Conservation (phyloP, 2,888 invertebrate genomes). For the Deilephila elpenor region DNA sequence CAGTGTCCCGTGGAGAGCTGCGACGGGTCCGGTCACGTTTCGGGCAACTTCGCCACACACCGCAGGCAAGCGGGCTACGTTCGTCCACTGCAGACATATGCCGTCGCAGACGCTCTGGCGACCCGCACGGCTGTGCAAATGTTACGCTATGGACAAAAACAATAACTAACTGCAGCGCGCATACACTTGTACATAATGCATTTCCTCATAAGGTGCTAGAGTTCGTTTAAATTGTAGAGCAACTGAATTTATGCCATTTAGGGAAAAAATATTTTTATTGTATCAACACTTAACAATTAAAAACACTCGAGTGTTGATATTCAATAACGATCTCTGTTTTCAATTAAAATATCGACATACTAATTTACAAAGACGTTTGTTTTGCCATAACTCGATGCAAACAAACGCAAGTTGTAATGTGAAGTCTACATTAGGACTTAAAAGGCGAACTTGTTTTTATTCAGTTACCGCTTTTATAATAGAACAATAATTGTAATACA, state of each 20-base stretch:
- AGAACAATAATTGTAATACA: neutral
- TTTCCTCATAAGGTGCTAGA: neutral
- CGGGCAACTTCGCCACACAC: conserved; percentile 95
- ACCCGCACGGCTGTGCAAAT: conserved; percentile 37
- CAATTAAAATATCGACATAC: too few relatives aligned
- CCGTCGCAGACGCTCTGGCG: conserved; percentile 27
- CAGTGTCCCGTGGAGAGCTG: conserved; percentile 92
- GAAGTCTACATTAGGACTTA: neutral
- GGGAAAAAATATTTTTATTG: neutral
- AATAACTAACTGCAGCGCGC: neutral
- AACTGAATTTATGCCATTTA: neutral
- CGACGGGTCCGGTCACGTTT: conserved; percentile 94
- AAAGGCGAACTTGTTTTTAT: neutral
- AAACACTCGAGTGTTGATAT: too few relatives aligned
- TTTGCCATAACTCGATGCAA: neutral
- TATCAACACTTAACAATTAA: too few relatives aligned
- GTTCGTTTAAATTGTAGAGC: too few relatives aligned
- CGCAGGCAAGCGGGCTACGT: conserved; percentile 88
- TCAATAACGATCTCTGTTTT: too few relatives aligned
- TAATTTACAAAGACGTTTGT: neutral
- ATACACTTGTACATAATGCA: too few relatives aligned
- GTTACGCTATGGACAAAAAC: conserved; percentile 8
- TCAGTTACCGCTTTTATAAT: neutral
- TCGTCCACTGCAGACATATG: conserved; percentile 52
- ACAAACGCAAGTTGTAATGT: neutral